These are phyloP conservation scores for Sesamia inferens DNA, from an alignment of 2,888 invertebrate genomes.

Conservation along the genomic window DNA sequence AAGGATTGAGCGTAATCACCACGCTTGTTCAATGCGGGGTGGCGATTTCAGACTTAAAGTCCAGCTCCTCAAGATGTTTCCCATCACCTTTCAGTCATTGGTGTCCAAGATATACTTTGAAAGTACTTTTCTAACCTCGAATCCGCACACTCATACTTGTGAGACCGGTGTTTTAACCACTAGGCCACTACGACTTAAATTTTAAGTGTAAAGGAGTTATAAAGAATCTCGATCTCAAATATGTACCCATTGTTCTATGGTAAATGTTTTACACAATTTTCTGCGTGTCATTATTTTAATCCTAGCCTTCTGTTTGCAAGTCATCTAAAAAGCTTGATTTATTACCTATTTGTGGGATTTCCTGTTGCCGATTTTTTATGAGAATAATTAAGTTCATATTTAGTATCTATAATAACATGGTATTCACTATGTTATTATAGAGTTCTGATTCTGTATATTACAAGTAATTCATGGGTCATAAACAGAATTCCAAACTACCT, in stretches of 20 bases:
- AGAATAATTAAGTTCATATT: slow-evolving; percentile 6
- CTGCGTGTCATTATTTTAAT: slow-evolving; percentile 45
- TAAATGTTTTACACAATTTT: slow-evolving; percentile 26
- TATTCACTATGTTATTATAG: neutral
- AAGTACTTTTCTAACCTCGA: too few species aligned
- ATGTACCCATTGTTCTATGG: slow-evolving; percentile 28
- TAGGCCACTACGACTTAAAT: too few species aligned
- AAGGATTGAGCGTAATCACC: too few species aligned
- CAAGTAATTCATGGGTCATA: neutral
- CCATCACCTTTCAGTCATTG: too few species aligned
- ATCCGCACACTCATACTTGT: too few species aligned
- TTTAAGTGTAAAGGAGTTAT: neutral
- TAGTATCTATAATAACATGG: slow-evolving; percentile 16
- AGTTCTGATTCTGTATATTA: too few species aligned
- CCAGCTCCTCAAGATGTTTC: too few species aligned
- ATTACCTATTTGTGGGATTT: slow-evolving; percentile 36
- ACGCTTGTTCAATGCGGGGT: too few species aligned
- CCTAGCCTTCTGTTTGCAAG: slow-evolving; percentile 28
- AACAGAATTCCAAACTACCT: neutral
- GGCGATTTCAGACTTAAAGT: too few species aligned
- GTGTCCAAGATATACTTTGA: too few species aligned
- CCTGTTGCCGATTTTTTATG: slow-evolving; percentile 26
- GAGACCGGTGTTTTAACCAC: too few species aligned
- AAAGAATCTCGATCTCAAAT: slow-evolving; percentile 7
- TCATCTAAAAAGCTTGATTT: slow-evolving; percentile 52